phyloP scores from a whole-genome alignment of 2,888 invertebrate species.

The Polydesmus complanatus region DNA sequence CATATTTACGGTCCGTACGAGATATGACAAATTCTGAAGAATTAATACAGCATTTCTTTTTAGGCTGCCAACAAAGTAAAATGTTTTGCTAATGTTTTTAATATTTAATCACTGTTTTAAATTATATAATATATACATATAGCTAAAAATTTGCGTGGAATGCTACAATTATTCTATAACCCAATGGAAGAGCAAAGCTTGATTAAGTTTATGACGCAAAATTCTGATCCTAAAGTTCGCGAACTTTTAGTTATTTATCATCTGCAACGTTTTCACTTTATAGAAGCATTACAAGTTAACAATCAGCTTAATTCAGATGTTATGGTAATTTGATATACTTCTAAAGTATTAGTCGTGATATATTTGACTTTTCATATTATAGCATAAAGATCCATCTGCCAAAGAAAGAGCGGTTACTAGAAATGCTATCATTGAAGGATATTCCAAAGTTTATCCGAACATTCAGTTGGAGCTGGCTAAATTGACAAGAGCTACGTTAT shows the following conservation, averaged over 20 bases:
- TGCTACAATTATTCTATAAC: slow-evolving; percentile 48
- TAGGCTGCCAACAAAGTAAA: slow-evolving; percentile 40
- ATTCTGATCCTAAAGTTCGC: slow-evolving; percentile 39
- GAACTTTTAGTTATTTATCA: slow-evolving; percentile 58
- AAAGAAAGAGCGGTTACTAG: slow-evolving; percentile 35
- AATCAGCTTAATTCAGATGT: slow-evolving; percentile 27
- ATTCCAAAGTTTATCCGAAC: slow-evolving; percentile 38
- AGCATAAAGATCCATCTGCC: slow-evolving; percentile 18
- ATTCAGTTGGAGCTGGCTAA: slow-evolving; percentile 29
- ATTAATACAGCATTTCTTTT: slow-evolving; percentile 46
- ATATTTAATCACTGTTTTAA: slow-evolving; percentile 2
- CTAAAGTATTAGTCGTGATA: background rate
- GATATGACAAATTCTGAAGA: slow-evolving; percentile 36
- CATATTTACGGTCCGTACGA: slow-evolving; percentile 45
- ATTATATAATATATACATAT: too few species aligned
- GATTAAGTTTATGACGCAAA: slow-evolving; percentile 48
- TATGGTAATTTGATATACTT: slow-evolving; percentile 21
- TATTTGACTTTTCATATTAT: slow-evolving; percentile 1
- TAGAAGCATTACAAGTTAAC: slow-evolving; percentile 34
- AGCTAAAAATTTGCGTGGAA: slow-evolving; percentile 35
- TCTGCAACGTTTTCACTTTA: slow-evolving; percentile 40
- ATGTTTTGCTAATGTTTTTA: slow-evolving; percentile 7
- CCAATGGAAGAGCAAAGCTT: slow-evolving; percentile 52
- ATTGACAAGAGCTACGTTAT: background rate
- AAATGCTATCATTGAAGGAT: slow-evolving; percentile 41